Evolutionary conservation across 2,888 invertebrate genomes (phyloP), one percentile per base, ranked within the genome.

Genomic region (Apocheima hispidaria): DNA sequence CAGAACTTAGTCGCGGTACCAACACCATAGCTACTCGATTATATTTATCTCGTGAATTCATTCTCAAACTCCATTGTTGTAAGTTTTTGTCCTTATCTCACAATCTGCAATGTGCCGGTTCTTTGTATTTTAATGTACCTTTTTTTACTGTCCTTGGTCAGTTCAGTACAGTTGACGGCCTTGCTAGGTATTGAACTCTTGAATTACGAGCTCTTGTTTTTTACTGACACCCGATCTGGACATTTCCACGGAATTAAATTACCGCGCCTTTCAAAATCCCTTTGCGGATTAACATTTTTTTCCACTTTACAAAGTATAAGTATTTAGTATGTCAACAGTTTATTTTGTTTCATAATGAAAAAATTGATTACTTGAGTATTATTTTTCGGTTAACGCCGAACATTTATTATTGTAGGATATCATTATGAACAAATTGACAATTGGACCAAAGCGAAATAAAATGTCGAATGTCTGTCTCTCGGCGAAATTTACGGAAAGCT

Each of bases 121-220:
- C 56, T 44, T 66, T 63, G 57, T 70, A 65, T 70, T 71, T 68
- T 59, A 64, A 53, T 44, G 58, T 58, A 46, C 10, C n/a, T 50
- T 61, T 72, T 72, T 69, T 73, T 72, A 23, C 35, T 35, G 56
- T 49, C 41, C 52, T 72, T 54, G 61, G 60, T 63, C 63, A 58
- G 65, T 68, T 68, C 64, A 16, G 21, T n/a, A n/a, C 63, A 9
- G n/a, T 50, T 49, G 53, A 9, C 50, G 79, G 77, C 82, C 82
- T 84, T 83, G 78, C 66, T 57, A 55, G 73, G 63, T 76, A 74
- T 80, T 79, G 74, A 74, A 51, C 51, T 76, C 74, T 80, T 79
- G 74, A 74, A 51, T 55, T 44, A 55, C 60, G 20, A 33, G 43
- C 12, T 49, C 20, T n/a, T n/a, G 46, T 35, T n/a, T 21, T 33